These are phyloP conservation scores for Larimichthys crocea DNA, from an alignment of 2,113 vertebrate species.

Conservation along the genomic window DNA sequence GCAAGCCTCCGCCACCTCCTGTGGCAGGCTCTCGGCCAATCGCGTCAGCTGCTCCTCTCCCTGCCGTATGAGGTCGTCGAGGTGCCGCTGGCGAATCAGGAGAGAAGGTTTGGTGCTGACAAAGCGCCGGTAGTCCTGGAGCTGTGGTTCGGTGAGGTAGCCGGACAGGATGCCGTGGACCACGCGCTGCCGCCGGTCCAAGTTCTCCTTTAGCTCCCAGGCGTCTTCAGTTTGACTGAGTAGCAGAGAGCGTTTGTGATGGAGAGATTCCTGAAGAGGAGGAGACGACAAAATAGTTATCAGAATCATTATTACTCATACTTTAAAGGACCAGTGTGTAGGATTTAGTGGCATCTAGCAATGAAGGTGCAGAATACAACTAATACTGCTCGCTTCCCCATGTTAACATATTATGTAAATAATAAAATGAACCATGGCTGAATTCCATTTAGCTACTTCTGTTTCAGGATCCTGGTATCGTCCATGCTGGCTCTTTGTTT, in stretches of 20 bases:
- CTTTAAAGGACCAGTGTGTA: no score
- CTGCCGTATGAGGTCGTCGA: constrained; percentile 92
- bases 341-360: no score
- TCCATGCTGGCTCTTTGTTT: constrained; percentile 43
- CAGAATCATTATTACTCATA: background rate
- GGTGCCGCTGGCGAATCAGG: constrained; percentile 92
- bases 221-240: constrained; percentile 94
- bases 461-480: background rate
- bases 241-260: constrained; percentile 90
- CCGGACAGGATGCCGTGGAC: constrained; percentile 89
- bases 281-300: background rate
- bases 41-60: constrained; percentile 91
- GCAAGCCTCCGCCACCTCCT: constrained; percentile 50
- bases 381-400: background rate
- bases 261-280: constrained; percentile 86
- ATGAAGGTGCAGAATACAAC: no score
- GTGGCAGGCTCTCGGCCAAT: constrained; percentile 88
- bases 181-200: constrained; percentile 91
- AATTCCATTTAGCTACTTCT: background rate
- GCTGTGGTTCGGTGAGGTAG: constrained; percentile 87
- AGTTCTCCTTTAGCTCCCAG: constrained; percentile 95
- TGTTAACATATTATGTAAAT: background rate
- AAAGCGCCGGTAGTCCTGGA: constrained; percentile 90
- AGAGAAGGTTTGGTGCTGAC: constrained; percentile 92
- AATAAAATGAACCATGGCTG: background rate